Evolutionary conservation across 92 coral and sea anemone genomes (phyloP).

Genomic region (Siderastrea radians): DNA sequence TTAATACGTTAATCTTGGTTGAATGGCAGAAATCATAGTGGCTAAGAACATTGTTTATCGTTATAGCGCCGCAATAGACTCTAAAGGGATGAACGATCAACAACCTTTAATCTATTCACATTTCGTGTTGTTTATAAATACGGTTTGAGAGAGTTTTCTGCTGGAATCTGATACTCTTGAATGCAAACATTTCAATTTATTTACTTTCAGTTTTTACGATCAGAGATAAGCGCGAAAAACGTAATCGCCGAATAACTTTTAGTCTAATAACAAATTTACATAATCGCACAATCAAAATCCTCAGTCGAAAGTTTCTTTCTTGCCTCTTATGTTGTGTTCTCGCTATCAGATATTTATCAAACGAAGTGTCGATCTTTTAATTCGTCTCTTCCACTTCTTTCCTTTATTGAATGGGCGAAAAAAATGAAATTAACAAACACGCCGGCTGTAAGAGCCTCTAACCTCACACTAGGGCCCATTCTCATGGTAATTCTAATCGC

Average conservation of each 20-base stretch:
- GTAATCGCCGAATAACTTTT: neutral
- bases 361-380: constrained; percentile 7
- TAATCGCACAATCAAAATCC: neutral
- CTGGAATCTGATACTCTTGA: neutral
- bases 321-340: neutral
- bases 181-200: constrained; percentile 4
- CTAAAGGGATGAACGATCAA: neutral
- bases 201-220: neutral
- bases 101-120: too few species aligned
- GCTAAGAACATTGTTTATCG: constrained; percentile 16
- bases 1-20: constrained; percentile 11
- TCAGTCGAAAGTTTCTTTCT: too few species aligned
- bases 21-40: constrained; percentile 22
- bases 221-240: neutral
- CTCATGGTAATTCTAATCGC: constrained; percentile 18
- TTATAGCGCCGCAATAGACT: neutral
- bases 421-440: constrained; percentile 33
- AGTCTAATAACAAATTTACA: constrained; percentile 5
- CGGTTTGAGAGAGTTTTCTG: neutral
- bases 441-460: neutral
- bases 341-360: neutral
- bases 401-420: constrained; percentile 10
- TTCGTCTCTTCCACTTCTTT: neutral
- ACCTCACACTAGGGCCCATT: neutral
- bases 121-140: neutral